Conservation (phyloP, 2,797 vertebrate species). For the Malurus leucopterus region DNA sequence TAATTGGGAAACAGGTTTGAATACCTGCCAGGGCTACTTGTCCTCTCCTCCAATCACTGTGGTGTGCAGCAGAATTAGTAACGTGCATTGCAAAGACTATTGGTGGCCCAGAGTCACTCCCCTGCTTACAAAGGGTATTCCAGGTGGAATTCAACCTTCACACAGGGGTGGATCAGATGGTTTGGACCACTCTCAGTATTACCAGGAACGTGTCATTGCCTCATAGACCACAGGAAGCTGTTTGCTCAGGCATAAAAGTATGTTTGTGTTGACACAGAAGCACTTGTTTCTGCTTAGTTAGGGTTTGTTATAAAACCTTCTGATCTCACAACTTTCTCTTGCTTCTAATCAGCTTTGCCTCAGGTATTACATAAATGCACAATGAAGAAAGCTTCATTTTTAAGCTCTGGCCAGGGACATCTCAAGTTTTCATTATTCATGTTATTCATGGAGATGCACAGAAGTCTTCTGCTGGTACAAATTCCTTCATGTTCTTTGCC, state of each 20-base stretch:
- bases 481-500: not conserved
- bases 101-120: not conserved
- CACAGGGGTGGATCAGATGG: not conserved
- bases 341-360: not conserved
- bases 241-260: conserved; percentile 35
- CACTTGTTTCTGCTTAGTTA: not conserved
- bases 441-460: not conserved
- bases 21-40: not conserved
- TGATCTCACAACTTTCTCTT: not conserved
- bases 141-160: conserved; percentile 42
- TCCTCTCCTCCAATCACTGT: not conserved
- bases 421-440: not conserved
- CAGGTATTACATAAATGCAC: not conserved
- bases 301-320: not conserved
- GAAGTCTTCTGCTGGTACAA: not conserved
- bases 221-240: not conserved
- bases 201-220: not conserved
- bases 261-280: not conserved
- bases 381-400: not conserved
- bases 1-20: not conserved
- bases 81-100: not conserved
- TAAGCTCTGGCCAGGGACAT: not conserved
- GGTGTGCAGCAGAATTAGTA: not conserved
- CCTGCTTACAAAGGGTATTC: not conserved
- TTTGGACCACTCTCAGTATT: not conserved